These are phyloP conservation scores for Semotilus atromaculatus DNA, from an alignment of 2,797 vertebrate genomes.

Conservation along the genomic window DNA sequence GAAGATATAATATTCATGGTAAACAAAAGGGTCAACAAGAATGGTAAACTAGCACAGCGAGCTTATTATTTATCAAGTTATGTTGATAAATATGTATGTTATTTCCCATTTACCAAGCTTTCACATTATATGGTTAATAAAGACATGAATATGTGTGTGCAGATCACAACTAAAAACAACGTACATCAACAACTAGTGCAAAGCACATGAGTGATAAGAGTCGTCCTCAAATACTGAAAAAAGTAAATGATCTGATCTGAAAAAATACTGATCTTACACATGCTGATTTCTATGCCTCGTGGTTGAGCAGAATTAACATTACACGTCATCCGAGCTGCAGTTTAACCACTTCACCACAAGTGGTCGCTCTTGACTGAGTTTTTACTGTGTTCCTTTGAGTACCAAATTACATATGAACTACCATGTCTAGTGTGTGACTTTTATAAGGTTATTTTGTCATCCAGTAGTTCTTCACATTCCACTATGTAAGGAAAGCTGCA, in stretches of 20 bases:
- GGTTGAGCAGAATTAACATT: too few species aligned
- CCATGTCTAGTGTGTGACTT: too few species aligned
- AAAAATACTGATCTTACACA: too few species aligned
- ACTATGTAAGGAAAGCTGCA: background rate
- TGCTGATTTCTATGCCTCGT: background rate
- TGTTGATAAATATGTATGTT: too few species aligned
- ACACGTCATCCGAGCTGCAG: background rate
- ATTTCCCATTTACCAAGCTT: background rate
- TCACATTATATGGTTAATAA: background rate
- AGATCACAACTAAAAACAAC: background rate
- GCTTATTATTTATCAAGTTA: background rate
- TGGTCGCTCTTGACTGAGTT: background rate
- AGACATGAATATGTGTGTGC: background rate
- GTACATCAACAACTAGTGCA: background rate
- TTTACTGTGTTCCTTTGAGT: background rate
- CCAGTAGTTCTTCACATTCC: background rate
- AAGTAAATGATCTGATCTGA: too few species aligned
- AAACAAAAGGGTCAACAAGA: background rate
- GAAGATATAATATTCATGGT: background rate
- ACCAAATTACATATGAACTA: background rate
- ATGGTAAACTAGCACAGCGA: background rate
- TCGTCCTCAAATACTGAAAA: too few species aligned
- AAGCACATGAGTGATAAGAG: background rate
- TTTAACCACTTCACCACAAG: background rate
- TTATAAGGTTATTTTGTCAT: background rate